Percentiles rank a stretch among this genome's conserved stretches.
Evolutionary conservation across 2,888 invertebrate genomes (phyloP).

Genomic region (Cynaeus angustus): DNA sequence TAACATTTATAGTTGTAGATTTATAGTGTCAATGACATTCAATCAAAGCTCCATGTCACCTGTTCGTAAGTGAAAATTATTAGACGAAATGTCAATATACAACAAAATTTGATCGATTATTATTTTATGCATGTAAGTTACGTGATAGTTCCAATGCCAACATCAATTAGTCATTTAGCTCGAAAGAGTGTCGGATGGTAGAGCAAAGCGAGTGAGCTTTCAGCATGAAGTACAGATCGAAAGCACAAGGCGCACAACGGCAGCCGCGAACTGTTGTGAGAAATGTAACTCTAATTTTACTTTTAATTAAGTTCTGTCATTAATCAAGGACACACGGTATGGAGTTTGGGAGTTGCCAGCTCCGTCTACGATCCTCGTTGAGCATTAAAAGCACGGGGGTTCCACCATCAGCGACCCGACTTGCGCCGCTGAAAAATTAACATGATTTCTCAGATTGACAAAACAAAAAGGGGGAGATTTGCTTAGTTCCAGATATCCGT

Average conservation of each 20-base stretch:
- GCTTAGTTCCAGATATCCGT: neutral
- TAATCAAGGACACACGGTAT: constrained; percentile 70
- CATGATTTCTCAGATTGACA: constrained; percentile 47
- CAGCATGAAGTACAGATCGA: constrained; percentile 25
- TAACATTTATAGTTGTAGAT: too few relatives aligned
- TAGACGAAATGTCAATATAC: neutral
- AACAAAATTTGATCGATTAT: neutral
- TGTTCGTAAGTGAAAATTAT: too few relatives aligned
- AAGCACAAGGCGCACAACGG: constrained; percentile 49
- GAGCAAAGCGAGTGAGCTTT: constrained; percentile 8
- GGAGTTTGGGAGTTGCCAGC: constrained; percentile 47
- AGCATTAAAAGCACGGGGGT: constrained; percentile 36
- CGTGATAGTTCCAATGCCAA: constrained; percentile 6
- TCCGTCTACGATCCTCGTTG: constrained; percentile 38
- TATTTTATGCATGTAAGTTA: neutral
- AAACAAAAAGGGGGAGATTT: constrained; percentile 32
- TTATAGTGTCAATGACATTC: too few relatives aligned
- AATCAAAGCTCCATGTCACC: too few relatives aligned
- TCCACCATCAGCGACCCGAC: constrained; percentile 22
- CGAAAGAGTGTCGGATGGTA: constrained; percentile 6
- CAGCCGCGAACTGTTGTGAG: constrained; percentile 63
- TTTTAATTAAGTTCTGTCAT: constrained; percentile 74
- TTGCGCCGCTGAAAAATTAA: constrained; percentile 40
- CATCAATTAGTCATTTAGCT: constrained; percentile 42
- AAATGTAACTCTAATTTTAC: constrained; percentile 71